Base-by-base conservation (phyloP, 2,888 invertebrate genomes). In the Drosophila recens region DNA sequence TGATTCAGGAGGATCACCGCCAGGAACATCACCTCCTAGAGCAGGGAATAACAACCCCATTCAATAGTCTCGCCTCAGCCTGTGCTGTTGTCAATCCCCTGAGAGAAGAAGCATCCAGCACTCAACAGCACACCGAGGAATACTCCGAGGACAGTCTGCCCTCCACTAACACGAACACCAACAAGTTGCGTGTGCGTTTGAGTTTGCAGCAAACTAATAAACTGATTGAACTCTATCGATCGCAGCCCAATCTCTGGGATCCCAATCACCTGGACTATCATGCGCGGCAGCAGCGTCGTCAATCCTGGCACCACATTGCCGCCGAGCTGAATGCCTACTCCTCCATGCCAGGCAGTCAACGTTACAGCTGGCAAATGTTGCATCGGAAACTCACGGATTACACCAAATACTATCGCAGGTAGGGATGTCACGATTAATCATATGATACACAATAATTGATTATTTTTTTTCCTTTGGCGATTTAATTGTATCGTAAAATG, bases 351-450 rank as follows among this genome's bases (percentile, higher is more conserved):
- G 23, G 17, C 8, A 36, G 11, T 68, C 64, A 23, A 5, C 63
- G 63, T 2, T 80, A 83, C 20, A 75, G 59, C 4, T 90, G 90
- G 90, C 76, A 85, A 27, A 81, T 82, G 54, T 17, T 91, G 57
- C 90, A 91, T 51, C 87, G 91, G 36, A 91, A 91, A 51, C 63
- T 91, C 5, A 88, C 80, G 0, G 91, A 91, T 30, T 90, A 80
- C 20, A 68, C 78, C 1, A 91, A 91, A 38, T 91, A 91, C 34
- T 91, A 90, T 58, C 73, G 87, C 5, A 65, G 82, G 33, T 89
- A 85, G 43, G 77, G 67, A n/a, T n/a, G n/a, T n/a, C n/a, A n/a
- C n/a, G n/a, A n/a, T n/a, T n/a, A n/a, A n/a, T n/a, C n/a, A n/a
- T n/a, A n/a, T n/a, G n/a, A n/a, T n/a, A n/a, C n/a, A n/a, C n/a